phyloP scores from a whole-genome alignment of 2,113 vertebrate species.

The Phalacrocorax brasilianus region DNA sequence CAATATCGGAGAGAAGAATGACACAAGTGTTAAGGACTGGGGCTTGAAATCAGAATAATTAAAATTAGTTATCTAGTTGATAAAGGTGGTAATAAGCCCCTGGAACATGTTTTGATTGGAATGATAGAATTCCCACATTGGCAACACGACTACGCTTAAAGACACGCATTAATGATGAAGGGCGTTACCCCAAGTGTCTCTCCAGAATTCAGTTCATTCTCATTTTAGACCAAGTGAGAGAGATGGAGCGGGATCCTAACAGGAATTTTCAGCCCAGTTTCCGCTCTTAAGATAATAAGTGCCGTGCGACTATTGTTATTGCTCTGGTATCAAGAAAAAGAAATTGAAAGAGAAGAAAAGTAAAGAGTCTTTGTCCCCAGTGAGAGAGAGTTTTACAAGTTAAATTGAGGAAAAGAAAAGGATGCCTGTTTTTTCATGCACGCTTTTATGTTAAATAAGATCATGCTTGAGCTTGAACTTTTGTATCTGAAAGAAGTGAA shows the following conservation, averaged over 20 bases:
- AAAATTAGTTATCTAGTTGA: not conserved
- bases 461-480: not conserved
- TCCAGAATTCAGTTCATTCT: not conserved
- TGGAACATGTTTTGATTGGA: not conserved
- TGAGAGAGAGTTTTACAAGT: not conserved
- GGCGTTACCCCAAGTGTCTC: not conserved
- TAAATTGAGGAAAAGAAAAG: not conserved
- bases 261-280: not conserved
- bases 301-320: rapidly evolving
- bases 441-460: no score
- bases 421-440: not conserved
- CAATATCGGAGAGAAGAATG: not conserved
- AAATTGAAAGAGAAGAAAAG: not conserved
- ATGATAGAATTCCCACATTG: not conserved
- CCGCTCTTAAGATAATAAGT: not conserved
- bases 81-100: not conserved
- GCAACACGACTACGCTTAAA: not conserved
- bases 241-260: not conserved
- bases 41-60: not conserved
- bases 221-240: not conserved
- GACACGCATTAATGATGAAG: not conserved
- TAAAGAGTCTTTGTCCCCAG: not conserved
- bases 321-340: not conserved
- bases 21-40: not conserved
- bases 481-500: not conserved